Evolutionary conservation across 2,113 vertebrate species (phyloP).

Genomic region (Illadopsis cleaveri): DNA sequence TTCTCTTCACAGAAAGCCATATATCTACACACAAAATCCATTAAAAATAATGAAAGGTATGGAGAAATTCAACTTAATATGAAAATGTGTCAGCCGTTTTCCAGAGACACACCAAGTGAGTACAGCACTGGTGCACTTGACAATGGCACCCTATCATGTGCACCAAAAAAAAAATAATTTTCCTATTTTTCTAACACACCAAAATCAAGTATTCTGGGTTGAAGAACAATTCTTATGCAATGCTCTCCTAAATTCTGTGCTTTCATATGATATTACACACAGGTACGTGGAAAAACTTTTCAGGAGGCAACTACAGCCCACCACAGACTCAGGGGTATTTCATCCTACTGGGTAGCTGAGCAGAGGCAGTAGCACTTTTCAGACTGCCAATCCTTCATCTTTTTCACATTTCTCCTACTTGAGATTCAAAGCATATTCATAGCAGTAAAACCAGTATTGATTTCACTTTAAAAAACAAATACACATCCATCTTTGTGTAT

Average conservation of each 20-base stretch:
- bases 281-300: not conserved
- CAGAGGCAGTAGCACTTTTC: not conserved
- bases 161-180: not conserved
- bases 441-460: not conserved
- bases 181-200: not conserved
- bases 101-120: not conserved
- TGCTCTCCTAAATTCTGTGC: not conserved
- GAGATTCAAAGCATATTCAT: not conserved
- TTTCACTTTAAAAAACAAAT: not conserved
- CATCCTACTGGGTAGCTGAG: not conserved
- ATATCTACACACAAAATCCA: not conserved
- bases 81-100: not conserved
- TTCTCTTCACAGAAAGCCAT: not conserved
- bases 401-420: not conserved
- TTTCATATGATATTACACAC: not conserved
- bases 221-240: not conserved
- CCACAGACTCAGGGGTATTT: not conserved
- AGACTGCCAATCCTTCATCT: not conserved
- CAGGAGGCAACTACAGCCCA: not conserved
- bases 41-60: not conserved
- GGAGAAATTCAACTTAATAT: not conserved
- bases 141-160: fast-evolving
- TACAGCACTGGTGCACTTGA: not conserved
- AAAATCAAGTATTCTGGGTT: not conserved
- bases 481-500: not conserved